Base-by-base conservation (phyloP, 1,140 invertebrate species). In the Ridgeia piscesae region DNA sequence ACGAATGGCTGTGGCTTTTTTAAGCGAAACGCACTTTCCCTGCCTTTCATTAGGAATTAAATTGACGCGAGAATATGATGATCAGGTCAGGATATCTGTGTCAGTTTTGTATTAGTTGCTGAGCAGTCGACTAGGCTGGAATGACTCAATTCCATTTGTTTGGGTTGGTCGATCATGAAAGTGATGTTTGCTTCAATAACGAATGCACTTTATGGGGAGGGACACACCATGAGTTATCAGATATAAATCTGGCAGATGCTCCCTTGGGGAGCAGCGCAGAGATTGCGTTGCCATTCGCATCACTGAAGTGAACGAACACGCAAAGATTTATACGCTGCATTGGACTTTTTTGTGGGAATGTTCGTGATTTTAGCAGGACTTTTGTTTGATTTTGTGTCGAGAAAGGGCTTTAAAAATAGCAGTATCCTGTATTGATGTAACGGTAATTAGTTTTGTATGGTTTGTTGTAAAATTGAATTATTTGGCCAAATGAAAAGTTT, bases 131-230 rank as follows among this genome's bases (percentile, higher is more conserved):
- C 58, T 77, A 77, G 58, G 58, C 27, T 77, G 58, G 58, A 21
- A 77, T 77, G 58, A 77, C 58, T 77, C 58, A 77, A 77, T 77
- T 77, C 58, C 58, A 77, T 77, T 77, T 77, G 58, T 77, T 77
- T 31, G 58, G 58, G 8, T 77, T 77, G 58, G 58, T 31, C 58
- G 58, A 77, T 77, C 58, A 77, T 77, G 58, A 77, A 77, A 77
- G 58, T 77, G 58, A 77, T 9, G 58, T 31, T 77, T 77, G 58
- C 58, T 77, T 17, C 58, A 31, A 77, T 21, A 77, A 21, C 4
- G 58, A 17, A 77, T 77, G 58, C 17, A 6, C 27, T 9, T 77
- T 77, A 2, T 77, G 58, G 17, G 17, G 6, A 77, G 58, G 58
- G 58, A 77, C 58, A 17, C 8, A 21, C 58, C 58, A 77, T 77